phyloP scores from a whole-genome alignment of 2,113 vertebrate genomes.

The Clarias magur region DNA sequence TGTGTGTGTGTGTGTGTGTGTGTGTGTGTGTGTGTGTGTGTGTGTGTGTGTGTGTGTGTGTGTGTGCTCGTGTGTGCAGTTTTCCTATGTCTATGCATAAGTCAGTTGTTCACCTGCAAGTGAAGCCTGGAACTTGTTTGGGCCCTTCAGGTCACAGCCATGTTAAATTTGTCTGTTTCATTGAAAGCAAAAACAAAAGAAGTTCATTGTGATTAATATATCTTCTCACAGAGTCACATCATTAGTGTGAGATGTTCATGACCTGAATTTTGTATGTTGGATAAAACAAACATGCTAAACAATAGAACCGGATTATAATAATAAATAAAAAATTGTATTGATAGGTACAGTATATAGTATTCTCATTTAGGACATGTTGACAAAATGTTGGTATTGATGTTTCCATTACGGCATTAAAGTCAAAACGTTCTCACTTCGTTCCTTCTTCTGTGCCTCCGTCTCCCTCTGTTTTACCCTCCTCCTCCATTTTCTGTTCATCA shows the following conservation, averaged over 20 bases:
- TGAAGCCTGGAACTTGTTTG: slow-evolving; percentile 35
- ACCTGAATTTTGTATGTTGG: neutral
- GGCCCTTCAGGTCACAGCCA: slow-evolving; percentile 32
- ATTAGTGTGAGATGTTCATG: neutral
- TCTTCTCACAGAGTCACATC: neutral
- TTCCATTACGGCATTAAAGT: neutral
- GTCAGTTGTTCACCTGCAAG: slow-evolving; percentile 53
- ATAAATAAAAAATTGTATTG: neutral
- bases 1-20: neutral
- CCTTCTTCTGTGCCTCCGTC: slow-evolving; percentile 86
- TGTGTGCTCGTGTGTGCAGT: neutral
- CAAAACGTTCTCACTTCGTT: slow-evolving; percentile 78
- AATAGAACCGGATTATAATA: too few relatives aligned
- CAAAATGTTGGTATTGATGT: neutral
- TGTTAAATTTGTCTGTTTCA: slow-evolving; percentile 59
- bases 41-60: neutral
- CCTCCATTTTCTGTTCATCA: slow-evolving; percentile 93
- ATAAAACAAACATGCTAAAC: neutral
- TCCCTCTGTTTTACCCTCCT: slow-evolving; percentile 89
- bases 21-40: too few relatives aligned
- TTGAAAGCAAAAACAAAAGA: slow-evolving; percentile 32
- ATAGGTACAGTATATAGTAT: neutral
- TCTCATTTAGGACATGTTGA: neutral
- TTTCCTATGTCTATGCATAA: slow-evolving; percentile 34
- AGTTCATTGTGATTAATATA: neutral